Evolutionary conservation across 2,797 vertebrate species (phyloP).

Genomic region (Babyrousa celebensis): DNA sequence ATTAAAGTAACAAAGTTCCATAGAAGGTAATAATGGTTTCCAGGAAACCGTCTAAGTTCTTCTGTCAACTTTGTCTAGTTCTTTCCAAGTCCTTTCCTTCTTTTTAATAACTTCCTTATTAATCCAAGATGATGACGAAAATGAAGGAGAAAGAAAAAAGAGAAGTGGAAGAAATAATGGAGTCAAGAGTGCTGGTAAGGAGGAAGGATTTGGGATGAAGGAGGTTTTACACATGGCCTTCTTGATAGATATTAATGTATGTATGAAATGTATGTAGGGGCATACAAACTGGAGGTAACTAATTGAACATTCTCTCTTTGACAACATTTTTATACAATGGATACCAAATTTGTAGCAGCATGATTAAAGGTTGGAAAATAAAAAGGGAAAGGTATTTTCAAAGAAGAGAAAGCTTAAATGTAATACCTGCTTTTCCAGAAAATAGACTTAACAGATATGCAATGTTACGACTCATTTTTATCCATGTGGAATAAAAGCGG

Average conservation of each 20-base stretch:
- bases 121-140: background rate
- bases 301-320: background rate
- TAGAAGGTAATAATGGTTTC: conserved; percentile 13
- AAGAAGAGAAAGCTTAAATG: conserved; percentile 46
- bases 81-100: conserved; percentile 37
- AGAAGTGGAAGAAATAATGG: conserved; percentile 8
- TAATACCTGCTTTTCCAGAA: conserved; percentile 28
- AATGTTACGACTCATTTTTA: conserved; percentile 37
- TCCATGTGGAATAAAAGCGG: background rate
- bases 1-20: conserved; percentile 35
- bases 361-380: conserved; percentile 35
- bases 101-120: conserved; percentile 4
- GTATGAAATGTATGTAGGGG: background rate
- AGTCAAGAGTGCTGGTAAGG: background rate
- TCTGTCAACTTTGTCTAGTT: conserved; percentile 32
- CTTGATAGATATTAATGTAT: conserved; percentile 31
- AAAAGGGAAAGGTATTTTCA: conserved; percentile 33
- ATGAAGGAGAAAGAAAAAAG: conserved; percentile 34
- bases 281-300: conserved; percentile 29
- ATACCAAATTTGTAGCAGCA: conserved; percentile 24
- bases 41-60: background rate
- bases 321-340: conserved; percentile 38
- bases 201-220: background rate
- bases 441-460: background rate
- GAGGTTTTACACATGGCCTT: background rate